These are phyloP conservation scores for Rhinoderma darwinii DNA, from an alignment of 2,113 vertebrate genomes.

Conservation along the genomic window DNA sequence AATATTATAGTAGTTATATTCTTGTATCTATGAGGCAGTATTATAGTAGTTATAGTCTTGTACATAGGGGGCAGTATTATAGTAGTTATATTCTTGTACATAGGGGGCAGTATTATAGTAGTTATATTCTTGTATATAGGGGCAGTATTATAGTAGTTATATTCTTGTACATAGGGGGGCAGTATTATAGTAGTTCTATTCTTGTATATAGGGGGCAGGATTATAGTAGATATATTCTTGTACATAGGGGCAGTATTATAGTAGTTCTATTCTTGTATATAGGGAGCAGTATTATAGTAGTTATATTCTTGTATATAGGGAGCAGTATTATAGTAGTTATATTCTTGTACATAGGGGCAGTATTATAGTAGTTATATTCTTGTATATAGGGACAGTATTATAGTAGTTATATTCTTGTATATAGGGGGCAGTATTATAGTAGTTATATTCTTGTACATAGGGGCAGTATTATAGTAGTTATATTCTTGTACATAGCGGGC, in stretches of 20 bases:
- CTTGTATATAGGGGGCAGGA: too few species aligned
- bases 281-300: background rate
- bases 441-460: background rate
- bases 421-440: background rate
- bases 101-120: background rate
- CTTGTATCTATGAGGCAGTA: background rate
- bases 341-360: background rate
- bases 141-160: too few species aligned
- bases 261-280: background rate
- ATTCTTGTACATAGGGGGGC: too few species aligned
- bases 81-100: constrained; percentile 2
- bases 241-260: background rate
- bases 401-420: background rate
- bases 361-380: background rate
- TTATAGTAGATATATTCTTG: background rate
- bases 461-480: too few species aligned
- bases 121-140: background rate
- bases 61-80: background rate
- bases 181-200: too few species aligned
- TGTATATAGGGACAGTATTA: background rate
- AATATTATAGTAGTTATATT: too few species aligned
- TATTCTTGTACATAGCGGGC: too few species aligned
- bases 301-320: background rate
- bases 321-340: background rate
- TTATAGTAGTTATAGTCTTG: background rate